Evolutionary conservation across 2,113 vertebrate genomes (phyloP).

Genomic region (Apodemus speciosus): DNA sequence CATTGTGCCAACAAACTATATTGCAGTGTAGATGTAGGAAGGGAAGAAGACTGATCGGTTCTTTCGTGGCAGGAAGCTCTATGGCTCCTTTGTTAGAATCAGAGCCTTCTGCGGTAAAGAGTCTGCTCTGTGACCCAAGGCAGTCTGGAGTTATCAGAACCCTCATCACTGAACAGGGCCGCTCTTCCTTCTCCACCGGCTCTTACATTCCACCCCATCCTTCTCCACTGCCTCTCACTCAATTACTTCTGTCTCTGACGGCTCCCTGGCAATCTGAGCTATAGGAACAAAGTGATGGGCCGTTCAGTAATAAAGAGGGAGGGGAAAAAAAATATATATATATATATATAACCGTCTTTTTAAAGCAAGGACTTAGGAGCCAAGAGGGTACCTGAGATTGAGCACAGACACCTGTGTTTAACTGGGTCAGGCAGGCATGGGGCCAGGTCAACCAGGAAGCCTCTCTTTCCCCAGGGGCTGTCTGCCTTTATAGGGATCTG

Average conservation of each 20-base stretch:
- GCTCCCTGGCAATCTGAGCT: background rate
- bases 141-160: background rate
- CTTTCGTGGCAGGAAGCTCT: background rate
- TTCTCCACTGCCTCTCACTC: background rate
- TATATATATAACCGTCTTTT: background rate
- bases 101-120: background rate
- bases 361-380: background rate
- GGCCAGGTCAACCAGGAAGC: background rate
- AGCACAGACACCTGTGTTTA: background rate
- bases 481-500: background rate
- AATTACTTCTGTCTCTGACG: background rate
- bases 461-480: background rate
- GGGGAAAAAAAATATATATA: background rate
- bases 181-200: background rate
- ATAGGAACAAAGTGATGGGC: background rate
- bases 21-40: background rate
- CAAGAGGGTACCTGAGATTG: background rate
- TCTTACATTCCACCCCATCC: background rate
- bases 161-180: background rate
- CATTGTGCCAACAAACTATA: conserved; percentile 41
- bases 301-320: conserved; percentile 5
- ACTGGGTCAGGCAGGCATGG: background rate
- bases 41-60: background rate
- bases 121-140: background rate
- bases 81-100: background rate